Percentiles rank a stretch among this genome's conserved stretches.
phyloP scores from a whole-genome alignment of 2,113 vertebrate species.

The Corythaeola cristata region DNA sequence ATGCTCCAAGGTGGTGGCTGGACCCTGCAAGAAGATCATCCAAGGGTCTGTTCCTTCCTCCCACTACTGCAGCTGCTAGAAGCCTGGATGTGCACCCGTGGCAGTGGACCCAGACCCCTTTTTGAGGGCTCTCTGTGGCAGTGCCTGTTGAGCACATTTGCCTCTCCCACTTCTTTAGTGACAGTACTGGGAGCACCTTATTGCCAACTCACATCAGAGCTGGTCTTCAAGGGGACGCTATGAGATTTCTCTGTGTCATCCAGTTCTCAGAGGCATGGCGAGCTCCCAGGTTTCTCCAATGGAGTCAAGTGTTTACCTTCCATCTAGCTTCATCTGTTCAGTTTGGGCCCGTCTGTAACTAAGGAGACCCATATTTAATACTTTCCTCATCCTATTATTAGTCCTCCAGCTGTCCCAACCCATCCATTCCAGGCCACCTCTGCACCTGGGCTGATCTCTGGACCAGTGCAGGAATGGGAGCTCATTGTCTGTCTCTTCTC shows the following conservation, averaged over 20 bases:
- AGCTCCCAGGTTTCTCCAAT: background rate
- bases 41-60: background rate
- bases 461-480: background rate
- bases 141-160: background rate
- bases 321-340: background rate
- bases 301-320: background rate
- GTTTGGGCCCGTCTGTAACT: background rate
- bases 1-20: background rate
- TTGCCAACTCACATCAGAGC: background rate
- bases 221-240: background rate
- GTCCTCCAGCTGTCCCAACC: background rate
- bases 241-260: background rate
- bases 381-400: background rate
- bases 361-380: background rate
- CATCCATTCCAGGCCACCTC: background rate
- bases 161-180: background rate
- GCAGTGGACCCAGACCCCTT: background rate
- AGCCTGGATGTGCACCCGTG: fast-evolving
- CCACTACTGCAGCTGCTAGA: background rate
- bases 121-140: background rate
- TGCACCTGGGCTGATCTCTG: background rate
- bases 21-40: background rate
- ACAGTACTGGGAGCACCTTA: background rate
- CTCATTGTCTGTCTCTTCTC: background rate
- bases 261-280: background rate